Evolutionary conservation across 2,113 vertebrate species (phyloP), one percentile per base, ranked within the genome.

Genomic region (Hyaena hyaena): DNA sequence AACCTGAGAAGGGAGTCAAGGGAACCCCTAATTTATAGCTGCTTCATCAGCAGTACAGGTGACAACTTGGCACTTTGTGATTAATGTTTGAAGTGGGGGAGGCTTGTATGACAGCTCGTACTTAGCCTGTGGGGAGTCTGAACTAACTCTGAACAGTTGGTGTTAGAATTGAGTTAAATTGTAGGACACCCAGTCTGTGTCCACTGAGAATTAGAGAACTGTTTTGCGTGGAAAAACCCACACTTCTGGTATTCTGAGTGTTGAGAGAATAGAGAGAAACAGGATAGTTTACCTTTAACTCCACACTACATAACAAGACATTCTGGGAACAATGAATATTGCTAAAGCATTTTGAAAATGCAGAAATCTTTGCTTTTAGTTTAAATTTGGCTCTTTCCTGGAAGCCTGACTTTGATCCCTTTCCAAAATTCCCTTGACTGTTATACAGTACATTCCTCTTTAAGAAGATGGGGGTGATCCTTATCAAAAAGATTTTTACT

Each of bases 361-460:
- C 55, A 83, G 21, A 91, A 93, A 89, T 69, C 10, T 31, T 93
- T 91, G 83, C 33, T 77, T 89, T 88, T 95, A 68, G 39, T 90
- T 96, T 88, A 96, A 90, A 88, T 85, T 66, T 90, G 55, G n/a
- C 31, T 93, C 33, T 28, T 88, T 96, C 28, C 50, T 66, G 21
- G 71, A 31, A 85, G 10, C 7, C 14, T 84, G 50, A 16, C 45
- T 83, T 93, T 95, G 39, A 96, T 86, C 11, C 23, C 79, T 63
- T 65, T 39, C 35, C 55, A 73, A 92, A 85, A 12, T 79, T 82
- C 48, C 10, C 79, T 85, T 53, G 39, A 73, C 53, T 74, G 45
- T 71, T 74, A 61, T 65, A 68, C 5, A 86, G 7, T 43, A 33
- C 9, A 82, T 79, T 84, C 33, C 8, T 17, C 58, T 71, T 31